Evolutionary conservation across 2,888 invertebrate genomes (phyloP), one percentile per base, ranked within the genome.

Genomic region (Morinoia aosen): DNA sequence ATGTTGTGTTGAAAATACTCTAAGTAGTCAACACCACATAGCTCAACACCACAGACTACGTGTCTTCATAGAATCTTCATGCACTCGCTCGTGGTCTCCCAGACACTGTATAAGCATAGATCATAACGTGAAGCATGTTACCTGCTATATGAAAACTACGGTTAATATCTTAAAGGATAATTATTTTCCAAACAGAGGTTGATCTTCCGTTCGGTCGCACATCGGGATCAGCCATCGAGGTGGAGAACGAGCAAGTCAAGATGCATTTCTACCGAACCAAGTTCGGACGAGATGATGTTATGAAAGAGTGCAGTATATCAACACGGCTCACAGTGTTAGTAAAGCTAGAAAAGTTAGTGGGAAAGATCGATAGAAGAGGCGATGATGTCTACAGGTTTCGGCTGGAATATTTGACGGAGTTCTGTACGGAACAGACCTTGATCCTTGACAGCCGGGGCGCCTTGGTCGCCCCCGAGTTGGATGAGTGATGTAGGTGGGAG

Each of bases 401-500:
- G 93, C 56, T 57, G 93, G 12, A 93, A 57, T 33, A 93, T 48
- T 40, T 33, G 16, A 40, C 90, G 39, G 56, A 57, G 93, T 93
- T 93, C 93, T 93, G 93, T 57, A 5, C 0, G 33, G 58, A 93
- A 93, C 93, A 93, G 93, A 93, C 93, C 93, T 93, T 93, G 56
- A 57, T 93, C 93, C 56, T 33, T 25, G 57, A 16, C 93, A 57
- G 56, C 58, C 57, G 5, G 19, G 56, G 58, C 93, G 57, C 57
- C 93, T 93, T 93, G 56, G 57, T 14, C 25, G 25, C 57, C 93
- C 93, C 93, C 93, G 93, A 93, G 56, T 33, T 93, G 93, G 93
- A 93, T 93, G 93, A 93, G 93, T 93, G 93, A 93, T 93, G 93
- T 93, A 48, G 93, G 93, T 57, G 93, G 93, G 14, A 93, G 93